These are phyloP conservation scores for Biston stratarius DNA, from an alignment of 2,888 invertebrate genomes.

Conservation along the genomic window DNA sequence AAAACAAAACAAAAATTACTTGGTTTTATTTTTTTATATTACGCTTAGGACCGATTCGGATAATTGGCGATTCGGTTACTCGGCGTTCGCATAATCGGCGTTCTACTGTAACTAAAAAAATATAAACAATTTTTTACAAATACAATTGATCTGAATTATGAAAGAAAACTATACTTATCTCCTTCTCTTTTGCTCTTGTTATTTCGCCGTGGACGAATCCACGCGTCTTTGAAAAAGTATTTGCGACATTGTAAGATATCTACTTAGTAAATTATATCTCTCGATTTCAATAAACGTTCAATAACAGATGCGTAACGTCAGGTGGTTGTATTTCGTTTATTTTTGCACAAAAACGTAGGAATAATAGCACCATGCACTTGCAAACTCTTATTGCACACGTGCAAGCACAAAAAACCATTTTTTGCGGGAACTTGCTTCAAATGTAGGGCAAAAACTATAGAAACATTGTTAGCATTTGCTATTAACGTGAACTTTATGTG, in stretches of 20 bases:
- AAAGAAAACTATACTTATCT: no score
- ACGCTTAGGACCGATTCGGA: no score
- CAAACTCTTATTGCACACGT: conserved; percentile 34
- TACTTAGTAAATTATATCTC: neutral
- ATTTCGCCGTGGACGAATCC: no score
- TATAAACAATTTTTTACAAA: no score
- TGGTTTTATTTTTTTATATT: no score
- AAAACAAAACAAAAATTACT: no score
- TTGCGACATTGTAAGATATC: neutral
- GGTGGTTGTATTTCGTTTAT: conserved; percentile 29
- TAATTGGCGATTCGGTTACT: no score
- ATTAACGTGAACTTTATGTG: conserved; percentile 5
- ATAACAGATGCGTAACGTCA: conserved; percentile 35
- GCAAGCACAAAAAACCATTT: conserved; percentile 36
- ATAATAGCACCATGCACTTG: conserved; percentile 31
- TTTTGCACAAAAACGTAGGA: conserved; percentile 5
- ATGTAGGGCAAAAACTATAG: conserved; percentile 50
- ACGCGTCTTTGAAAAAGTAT: neutral
- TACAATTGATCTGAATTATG: no score
- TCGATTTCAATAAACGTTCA: conserved; percentile 5
- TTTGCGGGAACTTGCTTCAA: conserved; percentile 46
- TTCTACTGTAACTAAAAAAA: no score
- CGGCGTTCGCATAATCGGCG: no score
- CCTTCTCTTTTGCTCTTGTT: no score
- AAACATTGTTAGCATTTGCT: neutral